Base-by-base conservation (phyloP, 2,113 vertebrate species). In the Riparia riparia region DNA sequence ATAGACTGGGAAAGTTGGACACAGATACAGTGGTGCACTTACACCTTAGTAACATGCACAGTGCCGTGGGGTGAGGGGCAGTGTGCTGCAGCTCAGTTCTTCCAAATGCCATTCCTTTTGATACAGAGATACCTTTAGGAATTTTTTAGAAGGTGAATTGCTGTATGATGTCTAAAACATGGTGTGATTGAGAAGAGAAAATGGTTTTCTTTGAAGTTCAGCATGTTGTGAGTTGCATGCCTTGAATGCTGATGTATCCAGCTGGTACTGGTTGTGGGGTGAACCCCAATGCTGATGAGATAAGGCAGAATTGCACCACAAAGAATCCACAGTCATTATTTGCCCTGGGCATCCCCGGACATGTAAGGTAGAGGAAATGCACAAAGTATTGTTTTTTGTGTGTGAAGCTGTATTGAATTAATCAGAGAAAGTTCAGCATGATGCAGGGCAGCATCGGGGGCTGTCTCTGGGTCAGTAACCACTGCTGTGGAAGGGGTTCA, bases 181-280 rank as follows among this genome's bases (percentile, higher is more conserved):
- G 28, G 41, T 80, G 17, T 81, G 17, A 22, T 2, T 64, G 56
- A 61, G 84, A 84, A 78, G 73, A 92, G 37, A 70, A 86, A 63
- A 65, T 51, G 32, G 5, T 66, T 74, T 72, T 45, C 34, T 41
- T 82, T 83, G 74, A 69, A 77, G 60, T 82, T 54, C 32, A 82
- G 66, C 12, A 2, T 85, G 81, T 64, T 91, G 63, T 70, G 70
- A 42, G 90, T 89, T 95, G 82, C 64, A 25, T 90, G 89, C 54
- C 65, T 74, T 45, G 50, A 58, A 11, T 73, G 88, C 20, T 39
- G 37, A 4, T 63, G 6, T 14, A 6, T 47, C 10, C 58, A 34
- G 17, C n/a, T 71, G 70, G 49, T 51, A 1, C 7, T 25, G 15
- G 20, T 26, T 20, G 32, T 4, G 4, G 19, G 65, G 22, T 70